Conservation (phyloP, 2,113 vertebrate genomes). For the Ciconia boyciana region DNA sequence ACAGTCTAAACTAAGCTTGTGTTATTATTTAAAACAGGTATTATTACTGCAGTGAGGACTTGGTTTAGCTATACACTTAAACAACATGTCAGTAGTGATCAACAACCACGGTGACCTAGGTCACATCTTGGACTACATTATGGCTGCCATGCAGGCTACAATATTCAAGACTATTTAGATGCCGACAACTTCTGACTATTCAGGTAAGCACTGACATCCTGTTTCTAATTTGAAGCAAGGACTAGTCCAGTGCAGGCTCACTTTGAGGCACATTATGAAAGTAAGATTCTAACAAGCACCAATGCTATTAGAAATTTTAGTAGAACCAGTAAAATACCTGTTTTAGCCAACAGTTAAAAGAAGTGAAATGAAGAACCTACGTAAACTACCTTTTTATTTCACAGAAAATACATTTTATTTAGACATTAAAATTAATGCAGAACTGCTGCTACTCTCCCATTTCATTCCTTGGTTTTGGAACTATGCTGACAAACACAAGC, state of each 20-base stretch:
- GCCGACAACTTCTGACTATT: not conserved
- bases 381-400: not conserved
- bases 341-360: slow-evolving; percentile 66
- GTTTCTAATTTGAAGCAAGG: not conserved
- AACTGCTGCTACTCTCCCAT: slow-evolving; percentile 28
- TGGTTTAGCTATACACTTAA: not conserved
- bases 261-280: not conserved
- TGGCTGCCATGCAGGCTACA: not conserved
- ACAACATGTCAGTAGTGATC: not conserved
- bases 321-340: slow-evolving; percentile 71
- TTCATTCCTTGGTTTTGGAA: slow-evolving; percentile 70
- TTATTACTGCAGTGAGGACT: slow-evolving; percentile 25
- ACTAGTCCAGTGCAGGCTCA: not conserved
- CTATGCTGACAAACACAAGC: not conserved
- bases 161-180: not conserved
- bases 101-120: accelerated
- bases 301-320: slow-evolving; percentile 7
- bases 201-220: not conserved
- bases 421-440: slow-evolving; percentile 6
- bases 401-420: not conserved
- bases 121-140: not conserved
- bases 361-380: not conserved
- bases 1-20: not conserved
- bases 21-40: slow-evolving; percentile 71
- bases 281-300: not conserved